A percentile compares a stretch with the other conserved stretches of the same genome.
These are phyloP conservation scores for Anisognathus igniventris DNA, from an alignment of 2,797 vertebrate genomes.

Conservation along the genomic window DNA sequence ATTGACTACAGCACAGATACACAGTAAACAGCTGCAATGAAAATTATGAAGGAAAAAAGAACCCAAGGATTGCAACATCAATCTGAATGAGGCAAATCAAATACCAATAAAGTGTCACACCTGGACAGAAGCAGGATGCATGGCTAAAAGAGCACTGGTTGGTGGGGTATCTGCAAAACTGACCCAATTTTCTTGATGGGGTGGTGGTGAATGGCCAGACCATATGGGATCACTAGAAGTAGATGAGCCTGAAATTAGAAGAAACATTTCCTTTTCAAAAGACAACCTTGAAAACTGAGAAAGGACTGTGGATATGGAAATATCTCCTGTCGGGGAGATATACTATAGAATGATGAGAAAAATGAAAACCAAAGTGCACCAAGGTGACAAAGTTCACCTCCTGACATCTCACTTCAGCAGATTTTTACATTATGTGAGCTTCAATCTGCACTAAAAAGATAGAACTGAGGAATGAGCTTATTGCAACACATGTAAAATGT, in stretches of 20 bases:
- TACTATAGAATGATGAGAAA: not conserved
- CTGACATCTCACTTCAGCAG: not conserved
- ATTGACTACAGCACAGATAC: slow-evolving; percentile 38
- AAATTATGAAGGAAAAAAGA: slow-evolving; percentile 18
- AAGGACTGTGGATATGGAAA: not conserved
- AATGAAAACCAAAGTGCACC: not conserved
- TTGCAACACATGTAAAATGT: not conserved
- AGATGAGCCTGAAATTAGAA: slow-evolving; percentile 80
- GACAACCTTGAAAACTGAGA: not conserved
- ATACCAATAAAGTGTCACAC: slow-evolving; percentile 87
- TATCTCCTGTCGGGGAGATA: not conserved
- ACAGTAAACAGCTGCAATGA: slow-evolving; percentile 51
- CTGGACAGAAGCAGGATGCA: slow-evolving; percentile 97
- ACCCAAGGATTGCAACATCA: slow-evolving; percentile 45
- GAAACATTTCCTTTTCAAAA: slow-evolving; percentile 48
- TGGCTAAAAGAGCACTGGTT: slow-evolving; percentile 91
- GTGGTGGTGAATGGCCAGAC: slow-evolving; percentile 92
- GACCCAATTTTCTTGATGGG: slow-evolving; percentile 98
- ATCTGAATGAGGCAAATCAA: slow-evolving; percentile 79
- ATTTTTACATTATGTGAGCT: not conserved
- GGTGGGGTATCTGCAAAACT: slow-evolving; percentile 99
- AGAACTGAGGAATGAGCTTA: not conserved
- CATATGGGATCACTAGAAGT: slow-evolving; percentile 88
- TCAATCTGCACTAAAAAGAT: not conserved
- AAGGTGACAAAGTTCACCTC: not conserved